Evolutionary conservation across 1,140 invertebrate genomes (phyloP).

Genomic region (Drosophila pseudoobscura): DNA sequence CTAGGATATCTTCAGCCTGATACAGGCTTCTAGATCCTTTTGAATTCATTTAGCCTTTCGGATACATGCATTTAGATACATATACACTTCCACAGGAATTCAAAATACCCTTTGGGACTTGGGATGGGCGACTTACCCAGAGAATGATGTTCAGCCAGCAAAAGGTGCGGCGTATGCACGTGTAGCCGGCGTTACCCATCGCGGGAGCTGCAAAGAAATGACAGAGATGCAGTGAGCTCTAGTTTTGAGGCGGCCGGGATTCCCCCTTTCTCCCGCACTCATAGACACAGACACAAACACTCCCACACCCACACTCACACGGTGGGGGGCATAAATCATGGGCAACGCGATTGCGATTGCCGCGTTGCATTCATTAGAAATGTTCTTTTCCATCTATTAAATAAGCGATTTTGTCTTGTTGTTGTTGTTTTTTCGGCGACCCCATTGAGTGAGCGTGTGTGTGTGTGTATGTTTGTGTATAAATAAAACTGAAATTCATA

Average conservation of each 20-base stretch:
- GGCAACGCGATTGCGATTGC: constrained; percentile 8
- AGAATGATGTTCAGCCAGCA: constrained; percentile 90
- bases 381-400: constrained; percentile 66
- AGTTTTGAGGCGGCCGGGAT: neutral
- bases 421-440: constrained; percentile 29
- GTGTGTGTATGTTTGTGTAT: constrained; percentile 21
- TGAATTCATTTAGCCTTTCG: too few species aligned
- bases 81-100: too few species aligned
- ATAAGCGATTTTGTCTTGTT: constrained; percentile 44
- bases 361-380: constrained; percentile 64
- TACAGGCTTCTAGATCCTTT: too few species aligned
- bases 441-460: constrained; percentile 7
- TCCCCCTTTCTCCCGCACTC: constrained; percentile 6
- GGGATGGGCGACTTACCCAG: constrained; percentile 86
- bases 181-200: constrained; percentile 90
- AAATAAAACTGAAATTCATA: constrained; percentile 64
- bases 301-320: neutral
- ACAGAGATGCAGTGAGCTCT: neutral
- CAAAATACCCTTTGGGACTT: too few species aligned
- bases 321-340: constrained; percentile 50
- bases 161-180: constrained; percentile 90
- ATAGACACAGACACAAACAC: constrained; percentile 16
- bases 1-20: too few species aligned
- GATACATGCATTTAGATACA: too few species aligned
- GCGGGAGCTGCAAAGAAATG: constrained; percentile 25